Evolutionary conservation across 2,113 vertebrate genomes (phyloP).

Genomic region (Todiramphus saurophagus): DNA sequence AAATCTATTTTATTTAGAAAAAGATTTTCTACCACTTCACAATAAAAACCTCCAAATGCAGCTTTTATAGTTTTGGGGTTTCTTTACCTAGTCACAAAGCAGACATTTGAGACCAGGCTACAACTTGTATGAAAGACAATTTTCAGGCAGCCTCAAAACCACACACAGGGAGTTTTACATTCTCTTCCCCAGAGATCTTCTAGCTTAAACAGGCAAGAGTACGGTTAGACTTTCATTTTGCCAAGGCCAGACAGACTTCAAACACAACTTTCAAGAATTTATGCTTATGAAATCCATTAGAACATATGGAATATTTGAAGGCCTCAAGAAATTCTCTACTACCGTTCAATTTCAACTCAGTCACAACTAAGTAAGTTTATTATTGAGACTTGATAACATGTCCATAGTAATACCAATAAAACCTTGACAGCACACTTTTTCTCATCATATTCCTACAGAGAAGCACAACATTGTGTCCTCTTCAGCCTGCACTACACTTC

Average conservation of each 20-base stretch:
- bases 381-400: not conserved
- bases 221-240: slow-evolving; percentile 1
- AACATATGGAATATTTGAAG: not conserved
- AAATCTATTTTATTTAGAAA: not conserved
- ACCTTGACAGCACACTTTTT: not conserved
- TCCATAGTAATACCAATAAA: not conserved
- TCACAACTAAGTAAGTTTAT: not conserved
- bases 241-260: not conserved
- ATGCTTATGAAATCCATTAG: not conserved
- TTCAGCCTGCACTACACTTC: not conserved
- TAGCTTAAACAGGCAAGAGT: not conserved
- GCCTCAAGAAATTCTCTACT: not conserved
- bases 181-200: slow-evolving; percentile 11
- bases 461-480: not conserved
- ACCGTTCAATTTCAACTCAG: not conserved
- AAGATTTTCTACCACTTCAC: not conserved
- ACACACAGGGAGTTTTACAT: not conserved
- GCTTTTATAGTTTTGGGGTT: too few relatives aligned
- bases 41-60: not conserved
- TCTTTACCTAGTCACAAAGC: not conserved
- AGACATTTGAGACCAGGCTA: not conserved
- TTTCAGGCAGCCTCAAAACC: slow-evolving; percentile 12
- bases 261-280: not conserved
- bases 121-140: slow-evolving; percentile 15
- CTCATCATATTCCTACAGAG: not conserved